A percentile compares a stretch with the other conserved stretches of the same genome.
Conservation (phyloP, 1,140 invertebrate species). For the Callitettix versicolor region DNA sequence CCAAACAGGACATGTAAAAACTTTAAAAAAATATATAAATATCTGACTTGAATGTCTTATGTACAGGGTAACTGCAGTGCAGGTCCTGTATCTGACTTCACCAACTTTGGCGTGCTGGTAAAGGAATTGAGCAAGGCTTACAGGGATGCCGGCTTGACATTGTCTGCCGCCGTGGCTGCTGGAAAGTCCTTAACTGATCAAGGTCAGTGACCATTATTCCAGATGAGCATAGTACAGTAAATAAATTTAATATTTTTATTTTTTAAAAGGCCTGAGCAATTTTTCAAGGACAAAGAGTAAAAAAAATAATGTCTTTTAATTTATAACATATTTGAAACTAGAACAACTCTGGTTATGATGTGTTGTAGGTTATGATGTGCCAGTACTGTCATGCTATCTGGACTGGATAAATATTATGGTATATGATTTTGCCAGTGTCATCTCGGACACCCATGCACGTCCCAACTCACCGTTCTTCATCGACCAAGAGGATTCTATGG, state of each 20-base stretch:
- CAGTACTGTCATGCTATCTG: conserved; percentile 30
- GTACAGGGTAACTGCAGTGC: conserved; percentile 42
- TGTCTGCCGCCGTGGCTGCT: conserved; percentile 48
- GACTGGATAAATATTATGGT: conserved; percentile 40
- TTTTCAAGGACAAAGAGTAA: no score
- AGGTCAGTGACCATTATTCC: conserved; percentile 30
- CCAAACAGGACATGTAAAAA: no score
- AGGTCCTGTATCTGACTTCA: conserved; percentile 44
- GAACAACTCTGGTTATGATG: no score
- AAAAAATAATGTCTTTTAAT: no score
- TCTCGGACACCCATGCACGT: conserved; percentile 39
- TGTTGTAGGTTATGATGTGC: conserved; percentile 35
- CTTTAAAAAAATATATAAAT: no score
- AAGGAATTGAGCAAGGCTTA: conserved; percentile 44
- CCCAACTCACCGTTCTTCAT: conserved; percentile 38
- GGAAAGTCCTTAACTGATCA: conserved; percentile 39
- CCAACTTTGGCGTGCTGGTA: conserved; percentile 39
- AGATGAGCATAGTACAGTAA: no score
- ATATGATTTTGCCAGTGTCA: conserved; percentile 39
- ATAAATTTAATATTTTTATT: no score
- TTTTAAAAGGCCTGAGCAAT: no score
- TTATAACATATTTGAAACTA: no score
- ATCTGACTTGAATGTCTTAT: neutral
- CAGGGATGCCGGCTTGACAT: conserved; percentile 36
- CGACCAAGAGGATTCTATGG: conserved; percentile 33